phyloP scores from a whole-genome alignment of 1,140 invertebrate genomes.

The Ditylenchus dipsaci region DNA sequence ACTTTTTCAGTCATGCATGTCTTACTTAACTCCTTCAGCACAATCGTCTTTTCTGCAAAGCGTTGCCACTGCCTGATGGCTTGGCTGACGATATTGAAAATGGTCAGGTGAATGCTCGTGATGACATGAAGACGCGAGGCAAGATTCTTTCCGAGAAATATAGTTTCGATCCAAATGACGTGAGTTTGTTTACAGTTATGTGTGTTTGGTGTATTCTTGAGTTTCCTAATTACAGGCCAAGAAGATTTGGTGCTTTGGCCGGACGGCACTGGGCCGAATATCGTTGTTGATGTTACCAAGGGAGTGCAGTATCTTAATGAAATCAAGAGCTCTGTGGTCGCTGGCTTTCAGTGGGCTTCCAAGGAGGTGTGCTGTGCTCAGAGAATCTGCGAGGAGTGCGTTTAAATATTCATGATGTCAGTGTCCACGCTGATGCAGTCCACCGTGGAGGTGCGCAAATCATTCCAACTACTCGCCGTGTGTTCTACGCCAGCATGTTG shows the following conservation, averaged over 20 bases:
- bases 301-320: conserved; percentile 96
- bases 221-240: too few relatives aligned
- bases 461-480: conserved; percentile 96
- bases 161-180: conserved; percentile 93
- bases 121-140: conserved; percentile 93
- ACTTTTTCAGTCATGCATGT: too few relatives aligned
- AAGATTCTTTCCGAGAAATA: conserved; percentile 92
- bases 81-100: conserved; percentile 93
- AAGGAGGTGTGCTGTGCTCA: conserved; percentile 97
- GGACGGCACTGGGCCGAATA: conserved; percentile 93
- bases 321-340: conserved; percentile 89
- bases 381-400: conserved; percentile 93
- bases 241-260: conserved; percentile 99
- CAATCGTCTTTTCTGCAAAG: conserved; percentile 98
- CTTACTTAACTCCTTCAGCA: too few relatives aligned
- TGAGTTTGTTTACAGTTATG: too few relatives aligned
- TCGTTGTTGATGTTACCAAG: conserved; percentile 94
- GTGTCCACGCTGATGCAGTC: conserved; percentile 98
- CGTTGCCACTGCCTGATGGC: conserved; percentile 90
- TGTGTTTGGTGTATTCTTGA: too few relatives aligned
- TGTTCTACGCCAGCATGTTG: conserved; percentile 86
- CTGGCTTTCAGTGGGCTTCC: conserved; percentile 98
- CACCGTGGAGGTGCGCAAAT: conserved; percentile 93
- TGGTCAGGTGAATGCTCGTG: conserved; percentile 86
- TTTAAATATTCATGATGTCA: conserved; percentile 98